A percentile compares a stretch with the other conserved stretches of the same genome.
Evolutionary conservation across 2,888 invertebrate genomes (phyloP).

Genomic region (Chouioia cunea): DNA sequence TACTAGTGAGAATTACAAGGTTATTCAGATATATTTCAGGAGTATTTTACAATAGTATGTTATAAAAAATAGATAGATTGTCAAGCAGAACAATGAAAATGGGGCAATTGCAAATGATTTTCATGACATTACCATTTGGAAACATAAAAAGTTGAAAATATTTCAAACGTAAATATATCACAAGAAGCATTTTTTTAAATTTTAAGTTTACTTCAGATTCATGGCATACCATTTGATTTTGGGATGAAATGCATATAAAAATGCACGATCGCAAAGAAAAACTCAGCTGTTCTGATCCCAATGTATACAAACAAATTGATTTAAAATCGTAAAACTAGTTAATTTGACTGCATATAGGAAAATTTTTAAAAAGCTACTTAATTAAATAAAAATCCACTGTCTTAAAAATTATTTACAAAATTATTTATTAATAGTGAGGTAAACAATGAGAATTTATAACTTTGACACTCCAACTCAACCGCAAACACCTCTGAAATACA

Average conservation of each 20-base stretch:
- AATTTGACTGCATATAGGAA: background rate
- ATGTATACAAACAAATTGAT: background rate
- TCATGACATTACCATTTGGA: too few species aligned
- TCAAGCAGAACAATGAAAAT: too few species aligned
- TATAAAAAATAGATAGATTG: too few species aligned
- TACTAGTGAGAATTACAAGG: background rate
- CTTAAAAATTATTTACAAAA: slow-evolving; percentile 29
- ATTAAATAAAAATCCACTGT: too few species aligned
- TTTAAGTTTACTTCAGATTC: background rate
- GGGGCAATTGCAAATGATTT: too few species aligned
- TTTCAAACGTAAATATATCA: background rate
- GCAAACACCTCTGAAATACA: slow-evolving; percentile 3
- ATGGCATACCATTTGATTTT: slow-evolving; percentile 31
- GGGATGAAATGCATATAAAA: slow-evolving; percentile 15
- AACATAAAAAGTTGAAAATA: background rate
- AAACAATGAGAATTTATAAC: too few species aligned
- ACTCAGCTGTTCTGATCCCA: background rate
- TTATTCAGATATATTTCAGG: too few species aligned
- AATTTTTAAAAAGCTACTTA: background rate
- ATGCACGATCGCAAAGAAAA: slow-evolving; percentile 11
- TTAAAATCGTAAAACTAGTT: background rate
- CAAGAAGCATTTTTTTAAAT: background rate
- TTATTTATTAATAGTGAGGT: background rate
- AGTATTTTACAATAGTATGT: too few species aligned
- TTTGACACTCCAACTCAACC: background rate